A percentile compares a stretch with the other conserved stretches of the same genome.
These are phyloP conservation scores for Noctua fimbriata DNA, from an alignment of 2,888 invertebrate species.

Conservation along the genomic window DNA sequence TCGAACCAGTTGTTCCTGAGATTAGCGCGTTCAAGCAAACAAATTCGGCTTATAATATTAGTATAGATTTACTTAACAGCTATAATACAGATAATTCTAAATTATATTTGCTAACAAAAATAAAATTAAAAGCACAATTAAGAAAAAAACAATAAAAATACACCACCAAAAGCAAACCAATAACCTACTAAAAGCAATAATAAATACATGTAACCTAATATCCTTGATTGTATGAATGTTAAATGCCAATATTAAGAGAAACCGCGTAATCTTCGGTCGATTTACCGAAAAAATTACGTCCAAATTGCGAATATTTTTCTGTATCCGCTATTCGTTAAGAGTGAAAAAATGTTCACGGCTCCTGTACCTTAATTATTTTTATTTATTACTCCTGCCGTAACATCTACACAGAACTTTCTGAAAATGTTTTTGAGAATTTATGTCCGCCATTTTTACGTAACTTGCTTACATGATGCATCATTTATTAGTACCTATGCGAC, in stretches of 20 bases:
- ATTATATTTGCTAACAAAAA: too few relatives aligned
- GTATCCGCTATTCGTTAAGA: constrained; percentile 17
- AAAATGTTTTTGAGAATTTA: constrained; percentile 9
- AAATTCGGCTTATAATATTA: too few relatives aligned
- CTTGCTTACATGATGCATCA: neutral
- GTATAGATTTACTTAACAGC: too few relatives aligned
- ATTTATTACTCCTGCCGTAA: constrained; percentile 21
- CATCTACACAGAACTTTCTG: neutral
- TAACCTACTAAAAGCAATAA: neutral
- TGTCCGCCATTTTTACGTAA: neutral
- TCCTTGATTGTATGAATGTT: neutral
- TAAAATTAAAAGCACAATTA: too few relatives aligned
- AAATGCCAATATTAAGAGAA: neutral
- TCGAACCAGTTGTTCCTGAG: too few relatives aligned
- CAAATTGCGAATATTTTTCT: constrained; percentile 40
- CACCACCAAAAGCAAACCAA: too few relatives aligned
- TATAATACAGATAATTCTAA: too few relatives aligned
- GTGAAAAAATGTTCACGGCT: neutral
- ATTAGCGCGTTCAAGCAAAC: too few relatives aligned
- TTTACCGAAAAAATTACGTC: constrained; percentile 19
- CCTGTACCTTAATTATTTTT: constrained; percentile 13
- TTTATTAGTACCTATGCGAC: too few relatives aligned
- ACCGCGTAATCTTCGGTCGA: constrained; percentile 15
- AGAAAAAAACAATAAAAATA: neutral
- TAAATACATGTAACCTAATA: neutral